phyloP scores from a whole-genome alignment of 2,113 vertebrate genomes.

The Azemiops feae region DNA sequence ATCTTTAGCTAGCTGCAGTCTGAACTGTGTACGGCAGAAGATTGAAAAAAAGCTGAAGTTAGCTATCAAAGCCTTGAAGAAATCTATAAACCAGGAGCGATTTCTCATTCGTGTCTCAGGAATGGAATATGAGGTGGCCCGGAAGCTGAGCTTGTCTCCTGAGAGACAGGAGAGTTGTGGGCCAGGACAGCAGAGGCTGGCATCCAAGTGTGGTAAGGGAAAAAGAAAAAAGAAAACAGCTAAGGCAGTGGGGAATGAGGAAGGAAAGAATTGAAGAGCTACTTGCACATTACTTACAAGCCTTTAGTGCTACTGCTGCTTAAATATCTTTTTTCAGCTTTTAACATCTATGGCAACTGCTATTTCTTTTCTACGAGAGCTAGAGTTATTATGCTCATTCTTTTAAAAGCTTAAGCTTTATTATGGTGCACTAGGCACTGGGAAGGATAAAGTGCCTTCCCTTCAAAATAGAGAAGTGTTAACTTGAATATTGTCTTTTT shows the following conservation, averaged over 20 bases:
- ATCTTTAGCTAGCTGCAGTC: constrained; percentile 79
- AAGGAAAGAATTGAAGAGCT: rapidly evolving
- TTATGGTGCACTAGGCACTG: constrained; percentile 21
- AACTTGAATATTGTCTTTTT: constrained; percentile 17
- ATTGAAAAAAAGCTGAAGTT: constrained; percentile 92
- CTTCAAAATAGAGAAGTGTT: constrained; percentile 33
- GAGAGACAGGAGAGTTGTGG: constrained; percentile 77
- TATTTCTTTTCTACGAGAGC: not conserved
- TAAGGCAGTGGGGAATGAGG: constrained; percentile 6
- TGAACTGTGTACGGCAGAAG: constrained; percentile 87
- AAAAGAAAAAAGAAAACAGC: constrained; percentile 26
- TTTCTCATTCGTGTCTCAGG: constrained; percentile 92
- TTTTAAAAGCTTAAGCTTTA: constrained; percentile 8
- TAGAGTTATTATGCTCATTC: not conserved
- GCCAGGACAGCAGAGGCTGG: constrained; percentile 84
- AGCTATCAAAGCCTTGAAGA: constrained; percentile 92
- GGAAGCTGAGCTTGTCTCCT: constrained; percentile 76
- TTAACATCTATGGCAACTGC: not conserved
- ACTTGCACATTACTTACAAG: not conserved
- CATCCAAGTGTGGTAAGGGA: constrained; percentile 91
- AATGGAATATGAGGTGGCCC: constrained; percentile 92
- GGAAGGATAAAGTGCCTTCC: constrained; percentile 19
- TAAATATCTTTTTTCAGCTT: not conserved
- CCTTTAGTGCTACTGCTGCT: not conserved
- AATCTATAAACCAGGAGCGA: constrained; percentile 96